Conservation (phyloP, 2,888 invertebrate species). For the Diaprepes abbreviatus region DNA sequence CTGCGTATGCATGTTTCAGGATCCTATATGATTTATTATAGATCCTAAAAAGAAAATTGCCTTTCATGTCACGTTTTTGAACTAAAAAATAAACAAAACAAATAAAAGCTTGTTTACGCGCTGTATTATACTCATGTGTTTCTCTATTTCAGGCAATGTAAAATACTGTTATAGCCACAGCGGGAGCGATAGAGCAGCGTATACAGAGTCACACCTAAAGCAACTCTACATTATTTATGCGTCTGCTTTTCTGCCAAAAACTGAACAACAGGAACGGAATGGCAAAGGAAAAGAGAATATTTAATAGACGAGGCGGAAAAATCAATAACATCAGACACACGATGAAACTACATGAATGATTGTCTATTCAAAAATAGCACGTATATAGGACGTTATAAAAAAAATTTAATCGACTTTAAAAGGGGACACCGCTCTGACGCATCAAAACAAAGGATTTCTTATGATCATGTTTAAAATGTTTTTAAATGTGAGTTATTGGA, state of each 20-base stretch:
- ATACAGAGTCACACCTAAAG: slow-evolving; percentile 19
- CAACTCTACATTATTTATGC: slow-evolving; percentile 22
- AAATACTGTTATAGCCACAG: slow-evolving; percentile 15
- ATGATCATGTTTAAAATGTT: no score
- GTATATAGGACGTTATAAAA: no score
- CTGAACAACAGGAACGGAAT: slow-evolving; percentile 1
- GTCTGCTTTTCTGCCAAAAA: slow-evolving; percentile 19
- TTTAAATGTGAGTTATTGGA: no score
- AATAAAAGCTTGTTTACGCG: slow-evolving; percentile 7
- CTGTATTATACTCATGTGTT: not conserved
- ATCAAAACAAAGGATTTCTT: no score
- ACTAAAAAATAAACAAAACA: not conserved
- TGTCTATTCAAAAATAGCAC: no score
- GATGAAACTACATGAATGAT: not conserved
- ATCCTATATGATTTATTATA: no score
- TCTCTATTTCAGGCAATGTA: slow-evolving; percentile 7
- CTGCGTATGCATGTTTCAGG: no score
- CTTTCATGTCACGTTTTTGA: not conserved
- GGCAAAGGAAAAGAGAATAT: not conserved
- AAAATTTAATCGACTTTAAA: no score
- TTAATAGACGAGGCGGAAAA: not conserved
- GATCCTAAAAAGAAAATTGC: not conserved
- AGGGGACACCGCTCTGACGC: no score
- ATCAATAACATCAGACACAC: slow-evolving; percentile 8
- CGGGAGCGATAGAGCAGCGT: slow-evolving; percentile 13